Evolutionary conservation across 2,888 invertebrate genomes (phyloP), one percentile per base, ranked within the genome.

Genomic region (Ochropleura plecta): DNA sequence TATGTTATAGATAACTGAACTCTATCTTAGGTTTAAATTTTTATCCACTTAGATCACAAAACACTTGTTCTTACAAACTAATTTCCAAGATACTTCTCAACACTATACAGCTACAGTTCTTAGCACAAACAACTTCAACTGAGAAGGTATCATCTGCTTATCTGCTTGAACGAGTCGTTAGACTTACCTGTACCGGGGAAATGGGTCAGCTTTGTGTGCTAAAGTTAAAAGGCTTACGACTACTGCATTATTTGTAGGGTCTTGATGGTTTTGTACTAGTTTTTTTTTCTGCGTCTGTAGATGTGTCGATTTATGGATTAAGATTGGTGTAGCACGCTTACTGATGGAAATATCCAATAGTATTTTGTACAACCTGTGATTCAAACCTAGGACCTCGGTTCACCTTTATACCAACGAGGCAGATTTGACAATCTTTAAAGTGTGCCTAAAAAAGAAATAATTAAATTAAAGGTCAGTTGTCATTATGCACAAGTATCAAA

Each of bases 161-260:
- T 82, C 87, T 79, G n/a, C 62, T 62, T 67, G 66, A 69, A 66
- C 55, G 68, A 87, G 72, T 87, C 71, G 71, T 82, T 82, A 81
- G 55, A 65, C 16, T 57, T 78, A 85, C 87, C 82, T 78, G 76
- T 63, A 1, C 62, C 30, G 62, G 67, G 60, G 63, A 87, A 85
- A 79, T 82, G 65, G 87, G 80, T 87, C 86, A 82, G 70, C 83
- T 83, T 83, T 79, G 69, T 79, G 69, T 73, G 76, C 63, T 49
- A 62, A 77, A 85, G 46, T 87, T 87, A 70, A 79, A 79, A 85
- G 86, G 75, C 55, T 76, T 85, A 79, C 49, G 64, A 67, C 60
- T 64, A n/a, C 72, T 73, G 59, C 48, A 55, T 77, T 77, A 82
- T 82, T 77, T 77, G 70, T 53, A 30, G 10, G 10, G 14, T 30